Evolutionary conservation across 2,113 vertebrate species (phyloP).

Genomic region (Heptranchias perlo): DNA sequence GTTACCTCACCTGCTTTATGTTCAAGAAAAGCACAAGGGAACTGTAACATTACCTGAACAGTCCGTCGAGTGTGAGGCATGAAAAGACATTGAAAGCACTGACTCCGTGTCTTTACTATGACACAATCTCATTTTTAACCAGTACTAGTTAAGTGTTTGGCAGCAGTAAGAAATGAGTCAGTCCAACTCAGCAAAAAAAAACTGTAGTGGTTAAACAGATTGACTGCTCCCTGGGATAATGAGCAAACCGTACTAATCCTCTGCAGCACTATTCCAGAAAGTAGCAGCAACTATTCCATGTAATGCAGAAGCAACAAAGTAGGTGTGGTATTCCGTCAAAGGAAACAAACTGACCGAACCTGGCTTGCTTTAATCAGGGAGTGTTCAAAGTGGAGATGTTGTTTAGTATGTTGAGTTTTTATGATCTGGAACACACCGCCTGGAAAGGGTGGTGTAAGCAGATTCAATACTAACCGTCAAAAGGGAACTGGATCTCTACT

Average conservation of each 20-base stretch:
- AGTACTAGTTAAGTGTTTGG: neutral
- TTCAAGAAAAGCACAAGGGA: neutral
- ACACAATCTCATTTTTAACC: neutral
- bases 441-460: neutral
- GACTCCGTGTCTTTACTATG: neutral
- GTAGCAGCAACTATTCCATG: too few relatives aligned
- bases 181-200: neutral
- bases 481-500: neutral
- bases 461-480: neutral
- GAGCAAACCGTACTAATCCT: neutral
- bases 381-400: neutral
- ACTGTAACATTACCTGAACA: neutral
- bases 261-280: neutral
- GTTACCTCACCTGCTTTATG: neutral
- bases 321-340: neutral
- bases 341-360: neutral
- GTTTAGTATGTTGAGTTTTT: neutral
- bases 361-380: neutral
- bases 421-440: neutral
- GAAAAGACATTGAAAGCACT: neutral
- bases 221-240: too few relatives aligned
- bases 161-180: neutral
- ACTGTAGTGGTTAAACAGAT: neutral
- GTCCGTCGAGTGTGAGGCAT: too few relatives aligned
- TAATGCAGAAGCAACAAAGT: neutral